Evolutionary conservation across 2,797 vertebrate species (phyloP), one percentile per base, ranked within the genome.

Genomic region (Graptemys geographica): DNA sequence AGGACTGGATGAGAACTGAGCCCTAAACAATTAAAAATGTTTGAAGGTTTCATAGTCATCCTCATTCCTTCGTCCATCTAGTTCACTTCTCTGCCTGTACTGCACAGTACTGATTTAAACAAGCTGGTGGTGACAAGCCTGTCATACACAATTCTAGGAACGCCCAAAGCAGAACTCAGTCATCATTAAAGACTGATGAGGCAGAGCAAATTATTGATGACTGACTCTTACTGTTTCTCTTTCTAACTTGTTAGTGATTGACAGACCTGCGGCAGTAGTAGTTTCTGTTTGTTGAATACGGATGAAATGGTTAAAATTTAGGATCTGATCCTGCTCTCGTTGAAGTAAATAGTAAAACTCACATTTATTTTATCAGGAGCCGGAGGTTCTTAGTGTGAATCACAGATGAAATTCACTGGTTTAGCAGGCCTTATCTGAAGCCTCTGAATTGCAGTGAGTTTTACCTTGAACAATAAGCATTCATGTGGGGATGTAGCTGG

Each of bases 341-440:
- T 8, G 69, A 76, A 90, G 41, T 74, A 88, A 65, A 41, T 79
- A 90, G 65, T 49, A 86, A 92, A 51, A 62, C 15, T 44, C 2
- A 55, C 41, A 7, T 93, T 87, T 90, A 8, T 57, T 95, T 95
- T 79, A 62, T 11, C 62, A 47, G 59, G 87, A 90, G 49, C 79
- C 57, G 47, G 10, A 5, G 0, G 12, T 81, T 21, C 25, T 94
- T 93, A 78, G 65, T 82, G 19, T 21, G 80, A 47, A 21, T 72
- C n/a, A 72, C 47, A 80, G 16, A 37, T 37, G 28, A 5, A 3
- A 92, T 83, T 81, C 12, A 56, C 41, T 12, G 19, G 2, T 47
- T 28, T 49, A 31, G 44, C 21, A 76, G 15, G 4, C 76, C 47
- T 4, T 89, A 10, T 55, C 94, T 81, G 88, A 82, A 93, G 49